Base-by-base conservation (phyloP, 2,113 vertebrate genomes). In the Apaloderma vittatum region DNA sequence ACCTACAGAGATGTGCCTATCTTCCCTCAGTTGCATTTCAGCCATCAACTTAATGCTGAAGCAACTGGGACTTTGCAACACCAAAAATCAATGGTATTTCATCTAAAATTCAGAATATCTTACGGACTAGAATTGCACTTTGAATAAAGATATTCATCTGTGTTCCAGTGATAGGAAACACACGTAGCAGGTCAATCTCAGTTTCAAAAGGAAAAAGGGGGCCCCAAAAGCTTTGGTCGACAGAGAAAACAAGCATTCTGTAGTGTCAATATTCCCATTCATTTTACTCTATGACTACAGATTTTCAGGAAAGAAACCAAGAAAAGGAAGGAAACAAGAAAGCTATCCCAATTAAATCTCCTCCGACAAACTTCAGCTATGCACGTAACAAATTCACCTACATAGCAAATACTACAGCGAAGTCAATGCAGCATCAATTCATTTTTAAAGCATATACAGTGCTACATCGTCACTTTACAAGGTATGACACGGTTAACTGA, bases 171-270 rank as follows among this genome's bases (percentile, higher is more conserved):
- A 65, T 9, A 63, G 68, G 40, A 49, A 86, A 88, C 58, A 46
- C 1, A 4, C 15, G 79, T 73, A 9, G 34, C 2, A 8, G 51
- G 83, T 72, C 66, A 51, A 88, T 84, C 45, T 91, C 23, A 4
- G 17, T 91, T 93, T 93, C 54, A 86, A 90, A 93, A 70, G 20
- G 22, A 70, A 79, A 90, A 68, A 74, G 32, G 51, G 1, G 40
- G 11, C 16, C 32, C 63, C 3, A 2, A 63, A 77, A 92, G 48
- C 63, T 92, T 93, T 94, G 71, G 92, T 57, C 37, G 15, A 11
- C 8, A 34, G 46, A 66, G 34, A 72, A 94, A 86, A 80, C 36
- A 62, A 45, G 14, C 48, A 36, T 88, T 73, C 71, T 11, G 0
- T 18, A 52, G 22, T 23, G 14, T 48, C 55, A 78, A 72, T 61